These are phyloP conservation scores for Penaeus japonicus DNA, from an alignment of 1,140 invertebrate species.

Conservation along the genomic window DNA sequence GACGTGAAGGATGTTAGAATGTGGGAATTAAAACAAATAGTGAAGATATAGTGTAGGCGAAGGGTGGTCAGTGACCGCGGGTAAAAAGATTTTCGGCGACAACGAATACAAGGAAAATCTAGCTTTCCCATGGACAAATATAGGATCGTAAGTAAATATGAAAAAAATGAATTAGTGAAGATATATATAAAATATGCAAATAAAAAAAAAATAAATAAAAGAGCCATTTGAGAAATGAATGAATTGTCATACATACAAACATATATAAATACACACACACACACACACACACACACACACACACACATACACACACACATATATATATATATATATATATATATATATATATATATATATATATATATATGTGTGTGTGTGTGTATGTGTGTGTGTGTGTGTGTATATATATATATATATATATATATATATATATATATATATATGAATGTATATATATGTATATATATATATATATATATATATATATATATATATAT, in stretches of 20 bases:
- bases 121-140: no score
- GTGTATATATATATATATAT: neutral
- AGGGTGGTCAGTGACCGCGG: no score
- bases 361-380: neutral
- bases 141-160: no score
- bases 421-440: constrained; percentile 3
- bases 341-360: constrained; percentile 8
- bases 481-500: no score
- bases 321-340: constrained; percentile 10
- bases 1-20: no score
- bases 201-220: no score
- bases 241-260: neutral
- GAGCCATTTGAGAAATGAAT: no score
- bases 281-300: neutral
- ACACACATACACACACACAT: neutral
- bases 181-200: neutral
- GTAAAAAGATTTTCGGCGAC: no score
- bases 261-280: neutral
- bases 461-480: neutral
- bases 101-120: no score
- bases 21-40: no score
- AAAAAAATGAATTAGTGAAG: neutral
- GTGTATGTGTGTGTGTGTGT: neutral
- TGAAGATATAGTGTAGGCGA: no score
- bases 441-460: neutral